Conservation (phyloP, 2,888 invertebrate genomes). For the Minunthozetes semirufus region DNA sequence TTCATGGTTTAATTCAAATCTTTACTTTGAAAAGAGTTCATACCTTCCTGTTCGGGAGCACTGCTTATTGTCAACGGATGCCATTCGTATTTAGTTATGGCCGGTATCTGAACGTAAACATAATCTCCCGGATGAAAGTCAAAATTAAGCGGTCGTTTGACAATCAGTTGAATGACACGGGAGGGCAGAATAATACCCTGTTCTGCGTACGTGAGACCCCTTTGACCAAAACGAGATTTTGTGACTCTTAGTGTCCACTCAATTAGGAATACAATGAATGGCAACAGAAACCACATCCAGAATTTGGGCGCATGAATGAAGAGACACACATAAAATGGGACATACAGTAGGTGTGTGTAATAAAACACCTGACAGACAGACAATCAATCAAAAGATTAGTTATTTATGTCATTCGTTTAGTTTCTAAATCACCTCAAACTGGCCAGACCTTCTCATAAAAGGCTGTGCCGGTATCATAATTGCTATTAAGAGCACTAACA, state of each 20-base stretch:
- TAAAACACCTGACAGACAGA: constrained; percentile 65
- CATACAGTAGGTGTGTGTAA: constrained; percentile 79
- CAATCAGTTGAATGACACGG: constrained; percentile 70
- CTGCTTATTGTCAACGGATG: constrained; percentile 95
- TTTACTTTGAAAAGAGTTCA: not conserved
- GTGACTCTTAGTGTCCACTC: constrained; percentile 52
- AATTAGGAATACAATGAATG: constrained; percentile 67
- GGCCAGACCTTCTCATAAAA: constrained; percentile 75
- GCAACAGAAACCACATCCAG: constrained; percentile 88
- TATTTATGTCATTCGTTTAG: not conserved
- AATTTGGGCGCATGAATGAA: constrained; percentile 84
- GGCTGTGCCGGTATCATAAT: constrained; percentile 80
- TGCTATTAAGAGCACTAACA: constrained; percentile 63
- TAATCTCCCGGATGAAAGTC: constrained; percentile 89
- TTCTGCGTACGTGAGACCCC: constrained; percentile 32
- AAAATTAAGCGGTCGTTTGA: constrained; percentile 75
- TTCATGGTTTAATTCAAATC: not conserved
- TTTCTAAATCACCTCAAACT: constrained; percentile 67
- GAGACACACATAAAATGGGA: constrained; percentile 76
- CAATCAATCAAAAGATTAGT: not conserved
- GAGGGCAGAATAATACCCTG: constrained; percentile 36
- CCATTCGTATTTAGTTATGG: constrained; percentile 88
- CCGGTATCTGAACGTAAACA: constrained; percentile 83
- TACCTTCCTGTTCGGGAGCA: constrained; percentile 82
- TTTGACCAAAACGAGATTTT: constrained; percentile 7